A percentile compares a stretch with the other conserved stretches of the same genome.
phyloP scores from a whole-genome alignment of 2,113 vertebrate genomes.

The Xenopus borealis region DNA sequence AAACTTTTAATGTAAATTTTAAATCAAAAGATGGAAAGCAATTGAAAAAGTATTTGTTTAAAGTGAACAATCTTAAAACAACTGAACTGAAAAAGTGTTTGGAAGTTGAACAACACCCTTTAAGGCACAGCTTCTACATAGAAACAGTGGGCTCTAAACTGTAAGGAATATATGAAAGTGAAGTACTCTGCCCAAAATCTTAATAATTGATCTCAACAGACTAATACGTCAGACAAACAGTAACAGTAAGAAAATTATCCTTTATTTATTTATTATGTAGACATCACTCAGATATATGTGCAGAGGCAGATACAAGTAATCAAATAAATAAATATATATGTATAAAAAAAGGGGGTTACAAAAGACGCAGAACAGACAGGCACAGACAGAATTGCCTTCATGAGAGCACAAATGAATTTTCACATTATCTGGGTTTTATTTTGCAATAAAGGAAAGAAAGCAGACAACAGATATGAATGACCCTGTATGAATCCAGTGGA shows the following conservation, averaged over 20 bases:
- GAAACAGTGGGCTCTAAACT: too few species aligned
- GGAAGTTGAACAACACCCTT: too few species aligned
- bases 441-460: constrained; percentile 4
- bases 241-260: constrained; percentile 9
- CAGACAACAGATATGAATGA: background rate
- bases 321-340: constrained; percentile 10
- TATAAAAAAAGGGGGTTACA: constrained; percentile 25
- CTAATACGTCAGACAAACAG: background rate
- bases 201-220: too few species aligned
- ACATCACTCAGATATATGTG: constrained; percentile 12
- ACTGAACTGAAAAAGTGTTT: too few species aligned
- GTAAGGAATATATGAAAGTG: too few species aligned
- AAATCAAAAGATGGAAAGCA: too few species aligned
- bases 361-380: constrained; percentile 7
- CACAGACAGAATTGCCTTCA: constrained; percentile 28
- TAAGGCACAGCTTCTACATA: too few species aligned
- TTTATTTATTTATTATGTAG: constrained; percentile 35
- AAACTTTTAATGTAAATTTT: too few species aligned
- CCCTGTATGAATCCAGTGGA: background rate
- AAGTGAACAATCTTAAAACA: too few species aligned
- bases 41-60: too few species aligned
- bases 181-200: too few species aligned
- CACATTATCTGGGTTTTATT: constrained; percentile 40
- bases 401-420: constrained; percentile 17
- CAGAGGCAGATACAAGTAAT: constrained; percentile 2